These are phyloP conservation scores for Prunella fulvescens DNA, from an alignment of 2,113 vertebrate genomes.

Conservation along the genomic window DNA sequence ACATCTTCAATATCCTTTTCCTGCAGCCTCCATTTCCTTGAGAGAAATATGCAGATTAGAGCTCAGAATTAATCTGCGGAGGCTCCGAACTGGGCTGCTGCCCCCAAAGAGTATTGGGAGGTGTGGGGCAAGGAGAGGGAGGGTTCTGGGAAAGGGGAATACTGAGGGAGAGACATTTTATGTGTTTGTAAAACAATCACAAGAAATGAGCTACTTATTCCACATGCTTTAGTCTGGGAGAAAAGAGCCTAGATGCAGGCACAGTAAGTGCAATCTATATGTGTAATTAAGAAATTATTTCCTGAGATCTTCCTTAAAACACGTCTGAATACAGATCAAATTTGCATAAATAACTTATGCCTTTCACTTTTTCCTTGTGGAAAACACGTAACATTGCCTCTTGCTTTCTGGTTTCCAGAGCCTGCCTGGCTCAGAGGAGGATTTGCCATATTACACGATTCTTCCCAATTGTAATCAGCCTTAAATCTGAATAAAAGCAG, in stretches of 20 bases:
- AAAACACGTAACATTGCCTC: constrained; percentile 30
- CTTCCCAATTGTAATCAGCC: constrained; percentile 60
- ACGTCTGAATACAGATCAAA: constrained; percentile 66
- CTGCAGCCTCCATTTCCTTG: constrained; percentile 49
- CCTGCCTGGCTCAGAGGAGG: constrained; percentile 43
- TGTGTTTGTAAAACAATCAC: constrained; percentile 3
- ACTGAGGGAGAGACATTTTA: neutral
- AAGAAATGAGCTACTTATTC: neutral
- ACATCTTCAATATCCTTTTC: constrained; percentile 38
- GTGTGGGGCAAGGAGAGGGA: constrained; percentile 2
- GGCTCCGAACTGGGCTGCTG: neutral
- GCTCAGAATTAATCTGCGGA: constrained; percentile 42
- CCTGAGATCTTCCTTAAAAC: constrained; percentile 62
- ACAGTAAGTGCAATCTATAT: constrained; percentile 51
- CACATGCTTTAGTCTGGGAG: neutral
- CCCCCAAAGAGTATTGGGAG: neutral
- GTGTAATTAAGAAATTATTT: constrained; percentile 76
- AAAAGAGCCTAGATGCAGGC: constrained; percentile 25
- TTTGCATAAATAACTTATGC: constrained; percentile 72
- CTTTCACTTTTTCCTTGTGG: constrained; percentile 64
- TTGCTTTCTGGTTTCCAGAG: constrained; percentile 17
- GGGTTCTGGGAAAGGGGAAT: neutral
- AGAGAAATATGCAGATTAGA: constrained; percentile 55
- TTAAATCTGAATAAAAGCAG: constrained; percentile 54
- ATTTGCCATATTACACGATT: constrained; percentile 54